These are phyloP conservation scores for Eulemur albifrons DNA, from an alignment of 2,797 vertebrate species.

Conservation along the genomic window DNA sequence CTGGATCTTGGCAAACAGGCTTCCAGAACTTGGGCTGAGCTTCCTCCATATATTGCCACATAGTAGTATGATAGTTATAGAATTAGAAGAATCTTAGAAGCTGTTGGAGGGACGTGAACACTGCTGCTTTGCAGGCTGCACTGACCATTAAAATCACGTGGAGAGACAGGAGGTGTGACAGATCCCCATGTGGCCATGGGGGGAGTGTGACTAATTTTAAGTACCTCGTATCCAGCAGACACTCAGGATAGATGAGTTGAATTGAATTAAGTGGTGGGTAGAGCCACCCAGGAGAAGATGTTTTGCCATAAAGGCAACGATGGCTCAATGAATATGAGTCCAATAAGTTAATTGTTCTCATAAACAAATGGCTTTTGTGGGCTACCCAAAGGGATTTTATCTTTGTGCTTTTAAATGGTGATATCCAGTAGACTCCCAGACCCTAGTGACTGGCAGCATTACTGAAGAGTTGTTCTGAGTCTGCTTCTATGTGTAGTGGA, in stretches of 20 bases:
- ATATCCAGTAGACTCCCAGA: not conserved
- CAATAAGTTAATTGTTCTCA: not conserved
- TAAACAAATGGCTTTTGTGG: not conserved
- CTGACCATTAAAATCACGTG: not conserved
- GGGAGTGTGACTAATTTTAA: not conserved
- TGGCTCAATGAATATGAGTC: not conserved
- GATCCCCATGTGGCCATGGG: not conserved
- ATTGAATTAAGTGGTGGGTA: not conserved
- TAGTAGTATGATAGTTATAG: not conserved
- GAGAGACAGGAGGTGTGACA: not conserved
- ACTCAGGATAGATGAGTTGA: not conserved
- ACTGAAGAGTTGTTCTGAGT: not conserved
- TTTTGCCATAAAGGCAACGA: slow-evolving; percentile 2
- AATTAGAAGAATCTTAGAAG: not conserved
- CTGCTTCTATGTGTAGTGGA: slow-evolving; percentile 9
- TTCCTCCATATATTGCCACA: not conserved
- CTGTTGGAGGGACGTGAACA: not conserved
- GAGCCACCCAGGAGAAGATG: not conserved
- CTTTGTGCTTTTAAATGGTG: not conserved
- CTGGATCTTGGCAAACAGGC: not conserved
- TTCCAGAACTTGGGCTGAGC: slow-evolving; percentile 14
- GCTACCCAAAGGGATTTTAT: not conserved
- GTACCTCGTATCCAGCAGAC: not conserved
- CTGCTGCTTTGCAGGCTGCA: not conserved
- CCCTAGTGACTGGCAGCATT: not conserved